Base-by-base conservation (phyloP, 1,140 invertebrate species). In the Formica selysi region DNA sequence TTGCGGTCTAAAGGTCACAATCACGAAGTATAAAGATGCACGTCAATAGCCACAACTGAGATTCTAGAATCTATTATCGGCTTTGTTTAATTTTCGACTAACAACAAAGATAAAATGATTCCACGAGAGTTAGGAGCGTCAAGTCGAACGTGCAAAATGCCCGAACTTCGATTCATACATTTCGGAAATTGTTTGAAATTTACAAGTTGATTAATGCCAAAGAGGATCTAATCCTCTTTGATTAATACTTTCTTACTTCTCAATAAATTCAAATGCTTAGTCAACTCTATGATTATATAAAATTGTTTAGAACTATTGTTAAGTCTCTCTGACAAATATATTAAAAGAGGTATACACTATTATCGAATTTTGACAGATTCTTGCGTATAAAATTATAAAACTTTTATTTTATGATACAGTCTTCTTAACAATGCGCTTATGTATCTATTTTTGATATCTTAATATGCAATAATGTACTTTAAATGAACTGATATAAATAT, bases 371-470 rank as follows among this genome's bases (percentile, higher is more conserved):
- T 67, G n/a, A 38, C 44, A 38, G 19, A 68, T 1, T 22, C 13
- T 7, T 65, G 13, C 41, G 85, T 92, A 92, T 89, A 91, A 93
- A 93, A 93, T 68, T 92, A 92, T 92, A 92, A 93, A 93, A 93
- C 79, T 86, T 92, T 90, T 92, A 92, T 93, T 93, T 76, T 84
- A 51, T 89, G 88, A 86, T 90, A 91, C 91, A 92, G 91, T 93
- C 91, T 92, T 90, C 68, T 87, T 67, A 68, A 86, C 74, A 90
- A 44, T 89, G 68, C 1, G 36, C 67, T 68, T 80, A 80, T 6
- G 16, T 19, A 51, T 76, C 79, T 26, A 86, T 70, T 67, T 68
- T 76, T 16, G 6, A 32, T 10, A 22, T 62, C 38, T 81, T 48
- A 85, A 67, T 68, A 76, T 4, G 16, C 32, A 38, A 41, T 41